Evolutionary conservation across 2,888 invertebrate species (phyloP).

Genomic region (Standfussiana lucernea): DNA sequence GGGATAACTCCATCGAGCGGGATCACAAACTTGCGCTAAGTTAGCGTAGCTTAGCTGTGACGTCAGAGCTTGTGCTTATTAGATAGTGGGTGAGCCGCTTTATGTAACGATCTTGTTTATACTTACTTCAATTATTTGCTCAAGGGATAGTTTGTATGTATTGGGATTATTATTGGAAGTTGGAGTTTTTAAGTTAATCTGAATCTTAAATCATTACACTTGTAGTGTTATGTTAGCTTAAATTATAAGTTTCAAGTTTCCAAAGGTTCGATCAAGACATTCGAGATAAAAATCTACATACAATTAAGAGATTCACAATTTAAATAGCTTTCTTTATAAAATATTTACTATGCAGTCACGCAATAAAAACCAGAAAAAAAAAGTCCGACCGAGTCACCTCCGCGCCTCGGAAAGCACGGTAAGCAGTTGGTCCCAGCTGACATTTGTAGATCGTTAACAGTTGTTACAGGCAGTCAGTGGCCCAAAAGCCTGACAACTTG

Average conservation of each 20-base stretch:
- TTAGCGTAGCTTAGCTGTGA: constrained; percentile 50
- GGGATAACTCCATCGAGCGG: constrained; percentile 56
- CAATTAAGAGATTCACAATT: too few species aligned
- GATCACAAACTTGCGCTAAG: constrained; percentile 59
- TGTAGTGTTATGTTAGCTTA: neutral
- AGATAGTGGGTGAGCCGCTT: constrained; percentile 48
- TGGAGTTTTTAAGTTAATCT: neutral
- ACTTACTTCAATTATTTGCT: constrained; percentile 40
- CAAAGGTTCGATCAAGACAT: too few species aligned
- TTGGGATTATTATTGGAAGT: constrained; percentile 16
- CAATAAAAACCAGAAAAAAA: too few species aligned
- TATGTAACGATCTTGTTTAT: constrained; percentile 38
- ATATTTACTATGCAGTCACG: too few species aligned
- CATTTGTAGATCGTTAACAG: too few species aligned
- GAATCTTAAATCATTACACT: neutral
- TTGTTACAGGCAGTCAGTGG: too few species aligned
- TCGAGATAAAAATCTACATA: too few species aligned
- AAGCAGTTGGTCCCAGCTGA: too few species aligned
- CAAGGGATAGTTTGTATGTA: neutral
- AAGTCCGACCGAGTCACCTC: too few species aligned
- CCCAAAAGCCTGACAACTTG: too few species aligned
- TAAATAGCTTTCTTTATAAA: too few species aligned
- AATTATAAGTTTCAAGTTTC: neutral
- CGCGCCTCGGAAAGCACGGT: too few species aligned
- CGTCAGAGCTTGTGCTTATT: constrained; percentile 47